phyloP scores from a whole-genome alignment of 2,113 vertebrate species.

The Orcinus orca region DNA sequence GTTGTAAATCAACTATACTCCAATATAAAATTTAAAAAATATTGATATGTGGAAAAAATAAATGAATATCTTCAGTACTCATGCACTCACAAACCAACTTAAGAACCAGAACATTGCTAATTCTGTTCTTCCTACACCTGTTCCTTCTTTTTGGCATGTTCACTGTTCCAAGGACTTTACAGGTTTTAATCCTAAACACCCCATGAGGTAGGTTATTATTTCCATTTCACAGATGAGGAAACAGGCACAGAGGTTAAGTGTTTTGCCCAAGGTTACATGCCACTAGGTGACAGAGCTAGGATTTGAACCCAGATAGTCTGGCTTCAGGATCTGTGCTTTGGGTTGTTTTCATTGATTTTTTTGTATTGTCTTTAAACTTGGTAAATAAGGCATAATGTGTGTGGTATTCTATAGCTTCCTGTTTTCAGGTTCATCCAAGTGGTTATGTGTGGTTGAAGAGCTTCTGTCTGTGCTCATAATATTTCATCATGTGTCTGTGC shows the following conservation, averaged over 20 bases:
- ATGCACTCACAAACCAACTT: rapidly evolving
- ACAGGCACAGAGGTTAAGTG: not conserved
- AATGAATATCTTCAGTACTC: not conserved
- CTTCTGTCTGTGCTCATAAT: not conserved
- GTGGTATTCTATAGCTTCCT: not conserved
- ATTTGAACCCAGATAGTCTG: not conserved
- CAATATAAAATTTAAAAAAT: not conserved
- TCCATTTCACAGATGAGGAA: not conserved
- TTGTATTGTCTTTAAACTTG: not conserved
- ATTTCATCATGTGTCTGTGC: not conserved
- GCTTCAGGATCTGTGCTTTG: not conserved
- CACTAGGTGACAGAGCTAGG: not conserved
- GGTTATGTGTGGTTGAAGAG: not conserved
- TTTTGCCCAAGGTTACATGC: not conserved
- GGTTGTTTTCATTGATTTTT: not conserved
- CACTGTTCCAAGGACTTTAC: not conserved
- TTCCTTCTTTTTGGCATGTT: not conserved
- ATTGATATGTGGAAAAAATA: not conserved
- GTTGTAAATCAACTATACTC: not conserved
- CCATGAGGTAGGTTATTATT: not conserved
- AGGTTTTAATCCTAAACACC: not conserved
- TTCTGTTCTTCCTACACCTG: not conserved
- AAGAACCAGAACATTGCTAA: not conserved
- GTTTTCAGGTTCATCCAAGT: not conserved
- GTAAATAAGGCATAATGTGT: not conserved